Conservation (phyloP, 2,797 vertebrate genomes). For the Coendou prehensilis region DNA sequence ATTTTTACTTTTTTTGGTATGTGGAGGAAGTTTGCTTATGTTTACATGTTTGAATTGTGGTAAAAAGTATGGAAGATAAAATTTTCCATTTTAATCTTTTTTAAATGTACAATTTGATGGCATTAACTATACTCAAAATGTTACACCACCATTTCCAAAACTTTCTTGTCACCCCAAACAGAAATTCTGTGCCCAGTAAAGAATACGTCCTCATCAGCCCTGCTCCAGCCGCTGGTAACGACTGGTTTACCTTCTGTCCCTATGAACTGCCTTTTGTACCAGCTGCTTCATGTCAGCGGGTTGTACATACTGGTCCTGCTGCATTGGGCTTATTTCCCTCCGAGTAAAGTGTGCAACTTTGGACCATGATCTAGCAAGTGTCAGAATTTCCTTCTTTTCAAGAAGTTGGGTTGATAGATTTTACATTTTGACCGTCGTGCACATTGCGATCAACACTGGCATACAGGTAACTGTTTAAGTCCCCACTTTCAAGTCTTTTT, state of each 20-base stretch:
- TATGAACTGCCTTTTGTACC: neutral
- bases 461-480: neutral
- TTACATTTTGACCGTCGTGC: neutral
- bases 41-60: neutral
- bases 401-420: neutral
- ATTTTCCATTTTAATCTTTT: neutral
- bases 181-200: neutral
- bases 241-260: neutral
- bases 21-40: neutral
- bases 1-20: constrained; percentile 16
- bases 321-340: neutral
- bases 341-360: neutral
- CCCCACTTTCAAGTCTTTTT: neutral
- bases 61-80: neutral
- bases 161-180: neutral
- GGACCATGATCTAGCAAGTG: neutral
- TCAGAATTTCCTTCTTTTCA: neutral
- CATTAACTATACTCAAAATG: neutral
- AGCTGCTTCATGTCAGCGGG: neutral
- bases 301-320: neutral
- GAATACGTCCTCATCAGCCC: neutral
- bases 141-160: neutral
- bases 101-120: neutral
- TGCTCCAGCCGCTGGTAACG: neutral
- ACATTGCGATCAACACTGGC: neutral